Evolutionary conservation across 1,140 invertebrate species (phyloP).

Genomic region (Bilobella aurantiaca): DNA sequence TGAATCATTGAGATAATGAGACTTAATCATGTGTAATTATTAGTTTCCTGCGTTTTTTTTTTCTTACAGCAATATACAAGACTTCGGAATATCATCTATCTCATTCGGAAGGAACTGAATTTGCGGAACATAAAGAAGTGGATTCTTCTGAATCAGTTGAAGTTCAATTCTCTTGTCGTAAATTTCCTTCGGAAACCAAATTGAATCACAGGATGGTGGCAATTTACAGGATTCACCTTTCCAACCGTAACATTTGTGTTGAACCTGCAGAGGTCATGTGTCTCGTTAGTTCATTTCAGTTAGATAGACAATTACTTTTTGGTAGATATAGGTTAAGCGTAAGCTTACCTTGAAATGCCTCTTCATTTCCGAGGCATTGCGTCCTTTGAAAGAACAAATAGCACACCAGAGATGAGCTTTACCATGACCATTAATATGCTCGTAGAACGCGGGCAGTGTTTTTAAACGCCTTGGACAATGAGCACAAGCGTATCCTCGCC

Average conservation of each 20-base stretch:
- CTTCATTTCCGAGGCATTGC: constrained; percentile 39
- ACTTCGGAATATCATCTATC: constrained; percentile 51
- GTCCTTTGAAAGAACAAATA: constrained; percentile 43
- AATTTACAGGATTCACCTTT: constrained; percentile 6
- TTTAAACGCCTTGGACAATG: constrained; percentile 46
- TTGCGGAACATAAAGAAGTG: constrained; percentile 38
- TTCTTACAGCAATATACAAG: constrained; percentile 53
- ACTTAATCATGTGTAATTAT: background rate
- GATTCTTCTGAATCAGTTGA: constrained; percentile 36
- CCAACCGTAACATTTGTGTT: constrained; percentile 16
- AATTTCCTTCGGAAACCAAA: constrained; percentile 48
- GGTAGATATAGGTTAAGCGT: constrained; percentile 39
- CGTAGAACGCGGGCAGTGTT: constrained; percentile 39
- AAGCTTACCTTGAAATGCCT: constrained; percentile 51
- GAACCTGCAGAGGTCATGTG: constrained; percentile 11
- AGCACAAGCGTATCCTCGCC: constrained; percentile 25
- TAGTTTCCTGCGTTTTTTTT: no score
- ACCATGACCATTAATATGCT: constrained; percentile 44
- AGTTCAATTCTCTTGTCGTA: constrained; percentile 36
- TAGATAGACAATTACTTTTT: no score
- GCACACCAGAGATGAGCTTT: constrained; percentile 46
- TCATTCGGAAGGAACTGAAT: constrained; percentile 49
- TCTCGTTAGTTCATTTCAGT: no score
- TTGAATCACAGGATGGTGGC: constrained; percentile 41
- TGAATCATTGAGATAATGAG: constrained; percentile 1